Base-by-base conservation (phyloP, 2,888 invertebrate species). In the Hermaeophaga mercurialis region DNA sequence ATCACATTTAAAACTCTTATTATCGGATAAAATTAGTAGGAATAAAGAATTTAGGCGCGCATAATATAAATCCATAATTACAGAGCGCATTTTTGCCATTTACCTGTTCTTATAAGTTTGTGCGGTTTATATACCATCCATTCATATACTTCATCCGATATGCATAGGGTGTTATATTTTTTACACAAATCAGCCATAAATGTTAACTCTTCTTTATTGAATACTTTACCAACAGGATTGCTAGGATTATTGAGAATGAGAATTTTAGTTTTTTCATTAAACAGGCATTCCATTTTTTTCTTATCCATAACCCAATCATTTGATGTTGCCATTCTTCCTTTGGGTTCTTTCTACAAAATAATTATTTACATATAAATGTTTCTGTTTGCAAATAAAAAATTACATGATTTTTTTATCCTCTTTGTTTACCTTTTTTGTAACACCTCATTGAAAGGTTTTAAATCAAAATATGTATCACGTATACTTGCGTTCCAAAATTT, bases 111-210 rank as follows among this genome's bases (percentile, higher is more conserved):
- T 57, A 96, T 85, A 77, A 97, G 94, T 69, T 91, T 81, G 19
- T 85, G 81, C 0, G 90, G 89, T 70, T 90, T 85, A 70, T 89
- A 96, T 8, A 93, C 90, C 75, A 99, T 84, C 95, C 96, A 98
- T 77, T 99, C 98, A 68, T 99, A 99, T 0, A 99, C 99, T 78
- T 99, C 99, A 78, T 99, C 99, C 1, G 96, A 89, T 14, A 99
- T 79, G 54, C 95, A 96, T 6, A 99, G 79, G 2, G 91, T 90
- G 75, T 99, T 89, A 84, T 94, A 89, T 72, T 96, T 93, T 73
- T 90, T 90, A 75, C 96, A 97, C 54, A 99, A 79, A 64, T 89
- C 82, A 0, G 96, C 96, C 64, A 99, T 91, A 61, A 84, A 73
- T 66, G 85, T 80, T 62, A 94, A 73, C 75, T 94, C 94, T 1